These are phyloP conservation scores for Stenodema calcarata DNA, from an alignment of 2,888 invertebrate genomes.

Conservation along the genomic window DNA sequence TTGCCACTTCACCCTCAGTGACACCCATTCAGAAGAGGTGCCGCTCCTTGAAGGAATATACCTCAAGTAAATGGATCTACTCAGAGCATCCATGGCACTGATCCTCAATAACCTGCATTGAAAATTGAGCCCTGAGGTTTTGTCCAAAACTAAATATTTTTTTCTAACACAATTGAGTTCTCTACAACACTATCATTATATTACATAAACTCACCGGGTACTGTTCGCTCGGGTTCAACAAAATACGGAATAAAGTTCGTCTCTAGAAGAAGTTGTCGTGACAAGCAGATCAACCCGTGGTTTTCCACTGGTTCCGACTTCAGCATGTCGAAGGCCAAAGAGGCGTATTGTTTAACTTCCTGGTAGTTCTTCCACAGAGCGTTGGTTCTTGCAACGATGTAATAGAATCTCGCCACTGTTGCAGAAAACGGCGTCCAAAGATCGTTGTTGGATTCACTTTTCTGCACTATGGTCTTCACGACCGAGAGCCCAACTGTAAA, in stretches of 20 bases:
- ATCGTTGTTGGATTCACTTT: neutral
- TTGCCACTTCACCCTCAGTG: too few species aligned
- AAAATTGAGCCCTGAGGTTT: too few species aligned
- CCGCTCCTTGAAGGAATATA: too few species aligned
- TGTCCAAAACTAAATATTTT: too few species aligned
- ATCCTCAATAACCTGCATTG: too few species aligned
- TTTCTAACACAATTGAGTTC: too few species aligned
- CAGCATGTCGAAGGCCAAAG: neutral
- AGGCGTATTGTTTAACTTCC: neutral
- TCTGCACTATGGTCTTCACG: neutral
- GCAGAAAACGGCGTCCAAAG: neutral
- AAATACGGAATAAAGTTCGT: neutral
- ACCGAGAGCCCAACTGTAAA: slow-evolving; percentile 12
- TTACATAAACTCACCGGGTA: neutral
- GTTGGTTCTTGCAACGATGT: neutral
- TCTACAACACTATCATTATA: too few species aligned
- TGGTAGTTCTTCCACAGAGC: slow-evolving; percentile 3
- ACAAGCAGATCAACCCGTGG: neutral
- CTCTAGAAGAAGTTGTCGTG: neutral
- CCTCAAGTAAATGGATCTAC: too few species aligned
- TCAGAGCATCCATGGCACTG: too few species aligned
- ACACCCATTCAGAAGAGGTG: too few species aligned
- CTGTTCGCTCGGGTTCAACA: neutral
- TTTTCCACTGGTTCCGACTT: neutral
- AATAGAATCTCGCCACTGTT: slow-evolving; percentile 10